Evolutionary conservation across 2,113 vertebrate genomes (phyloP), one percentile per base, ranked within the genome.

Genomic region (Cranoglanis bouderius): DNA sequence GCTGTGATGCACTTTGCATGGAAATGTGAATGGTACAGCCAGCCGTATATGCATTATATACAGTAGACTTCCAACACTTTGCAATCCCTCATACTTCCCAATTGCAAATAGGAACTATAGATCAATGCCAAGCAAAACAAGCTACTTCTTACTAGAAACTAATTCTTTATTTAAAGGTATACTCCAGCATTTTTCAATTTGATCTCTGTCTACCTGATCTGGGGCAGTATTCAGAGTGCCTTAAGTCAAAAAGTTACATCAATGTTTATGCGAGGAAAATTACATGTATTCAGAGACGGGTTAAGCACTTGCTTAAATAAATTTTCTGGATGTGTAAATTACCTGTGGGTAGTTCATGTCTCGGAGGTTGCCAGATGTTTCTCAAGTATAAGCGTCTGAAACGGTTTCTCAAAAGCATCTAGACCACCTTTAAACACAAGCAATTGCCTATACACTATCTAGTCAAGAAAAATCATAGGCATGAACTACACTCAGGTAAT

Each of bases 1-100:
- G 87, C 89, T 88, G 84, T 70, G 77, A 86, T 65, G 49, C 21
- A 49, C 55, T 85, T 18, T 85, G 82, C 77, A 90, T 89, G 77
- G 82, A 46, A 86, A 88, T 92, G 59, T 80, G 77, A 32, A 29
- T 7, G 83, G 57, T 29, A 57, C 53, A 74, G 75, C 57, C 74
- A 65, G 74, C 51, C 3, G 53, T 82, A 77, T 46, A 91, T 40
- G 59, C 6, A 8, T n/a, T 51, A 24, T 3, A 75, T 40, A 55
- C 38, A 75, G 32, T 51, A 78, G 19, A 35, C 7, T 18, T 51
- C 14, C 14, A 53, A n/a, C 13, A 6, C 26, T 26, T 43, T 0
- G 3, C 21, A 29, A 26, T 24, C 32, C 55, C 40, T 84, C 38
- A 43, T 26, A 40, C 24, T 29, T 57, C 12, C 18, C 16, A 6